Base-by-base conservation (phyloP, 2,113 vertebrate genomes). In the Embiotoca jacksoni region DNA sequence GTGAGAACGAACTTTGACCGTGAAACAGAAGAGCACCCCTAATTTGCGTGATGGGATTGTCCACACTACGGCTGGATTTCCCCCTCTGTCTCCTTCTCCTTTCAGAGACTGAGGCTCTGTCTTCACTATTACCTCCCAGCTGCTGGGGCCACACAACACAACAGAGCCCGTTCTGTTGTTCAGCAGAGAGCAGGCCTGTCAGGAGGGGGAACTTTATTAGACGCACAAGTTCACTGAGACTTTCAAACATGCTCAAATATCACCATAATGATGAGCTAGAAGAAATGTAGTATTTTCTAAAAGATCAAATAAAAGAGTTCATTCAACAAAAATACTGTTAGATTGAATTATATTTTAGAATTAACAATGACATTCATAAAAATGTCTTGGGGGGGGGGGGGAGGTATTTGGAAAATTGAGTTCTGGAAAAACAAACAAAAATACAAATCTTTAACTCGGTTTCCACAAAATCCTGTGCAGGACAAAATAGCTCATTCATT, bases 401-500 rank as follows among this genome's bases (percentile, higher is more conserved):
- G 31, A 23, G 14, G 39, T 35, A 30, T 44, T 33, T 13, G 10
- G 41, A 44, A 8, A 44, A 52, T 52, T 7, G 6, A 52, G 49
- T 52, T 52, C 49, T 23, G 6, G 13, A 55, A 55, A 55, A 55
- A 4, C 6, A 61, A 78, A 58, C 15, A 82, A 65, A 70, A 54
- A n/a, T 23, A 23, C 23, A 86, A 68, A 68, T 50, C 4, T 73
- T 96, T 93, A 95, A 96, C 95, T 96, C 94, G 94, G 94, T 95
- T 95, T 95, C 92, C 94, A 93, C 93, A 91, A 89, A 94, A 92
- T 94, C 94, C 84, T 56, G 84, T 88, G 91, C 92, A 91, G 92
- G 93, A 97, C 96, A 98, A 96, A 97, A 97, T 87, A 93, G 92
- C 91, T 96, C 95, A 97, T 98, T 99, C 96, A 97, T 97, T 97